Evolutionary conservation across 2,797 vertebrate genomes (phyloP).

Genomic region (Sphenopsis melanotis): DNA sequence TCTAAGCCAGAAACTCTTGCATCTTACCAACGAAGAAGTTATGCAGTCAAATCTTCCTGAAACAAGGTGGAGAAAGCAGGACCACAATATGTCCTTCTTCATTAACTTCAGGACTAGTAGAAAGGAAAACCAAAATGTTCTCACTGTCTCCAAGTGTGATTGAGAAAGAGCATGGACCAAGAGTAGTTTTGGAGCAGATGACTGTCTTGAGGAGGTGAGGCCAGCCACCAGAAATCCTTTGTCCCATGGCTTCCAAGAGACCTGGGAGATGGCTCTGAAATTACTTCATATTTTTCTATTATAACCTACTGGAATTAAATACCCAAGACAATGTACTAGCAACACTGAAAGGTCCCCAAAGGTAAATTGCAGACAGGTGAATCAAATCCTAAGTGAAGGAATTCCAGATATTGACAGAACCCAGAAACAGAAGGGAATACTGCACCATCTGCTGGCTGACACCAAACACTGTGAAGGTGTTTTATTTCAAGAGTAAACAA

Average conservation of each 20-base stretch:
- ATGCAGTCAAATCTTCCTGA: not conserved
- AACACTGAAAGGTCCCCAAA: not conserved
- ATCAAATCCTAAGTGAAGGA: not conserved
- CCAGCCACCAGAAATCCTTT: not conserved
- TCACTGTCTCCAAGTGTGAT: not conserved
- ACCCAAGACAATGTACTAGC: not conserved
- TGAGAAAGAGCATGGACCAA: not conserved
- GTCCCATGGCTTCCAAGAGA: not conserved
- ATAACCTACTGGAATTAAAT: not conserved
- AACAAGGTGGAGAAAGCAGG: not conserved
- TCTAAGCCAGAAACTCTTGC: not conserved
- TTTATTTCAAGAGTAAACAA: not conserved
- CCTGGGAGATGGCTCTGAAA: not conserved
- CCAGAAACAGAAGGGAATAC: constrained; percentile 26
- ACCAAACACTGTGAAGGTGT: not conserved
- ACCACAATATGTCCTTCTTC: not conserved
- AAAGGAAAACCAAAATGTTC: not conserved
- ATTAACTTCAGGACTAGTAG: not conserved
- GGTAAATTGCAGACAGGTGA: not conserved
- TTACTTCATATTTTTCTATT: not conserved
- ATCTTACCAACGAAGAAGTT: not conserved
- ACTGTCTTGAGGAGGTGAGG: not conserved
- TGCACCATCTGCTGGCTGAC: constrained; percentile 54
- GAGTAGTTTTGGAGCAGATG: not conserved
- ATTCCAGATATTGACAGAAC: not conserved